These are phyloP conservation scores for Rhyacophila brunnea DNA, from an alignment of 1,140 invertebrate genomes.

Conservation along the genomic window DNA sequence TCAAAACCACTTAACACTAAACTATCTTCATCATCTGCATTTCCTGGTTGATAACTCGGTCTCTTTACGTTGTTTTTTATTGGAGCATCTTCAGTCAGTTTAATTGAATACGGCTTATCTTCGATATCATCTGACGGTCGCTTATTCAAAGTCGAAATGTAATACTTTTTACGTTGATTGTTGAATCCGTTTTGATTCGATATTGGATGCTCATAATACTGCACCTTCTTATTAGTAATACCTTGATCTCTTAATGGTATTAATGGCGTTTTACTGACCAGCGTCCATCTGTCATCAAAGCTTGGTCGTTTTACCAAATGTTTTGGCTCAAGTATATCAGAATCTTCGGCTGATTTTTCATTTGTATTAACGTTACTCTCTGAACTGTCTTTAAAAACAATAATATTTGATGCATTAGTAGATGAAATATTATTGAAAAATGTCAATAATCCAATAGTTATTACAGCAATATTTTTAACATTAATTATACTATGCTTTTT, in stretches of 20 bases:
- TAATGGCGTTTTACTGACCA: constrained; percentile 26
- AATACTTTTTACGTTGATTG: constrained; percentile 25
- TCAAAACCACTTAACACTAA: constrained; percentile 12
- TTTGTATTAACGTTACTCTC: background rate
- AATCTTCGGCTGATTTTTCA: background rate
- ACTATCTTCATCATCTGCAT: background rate
- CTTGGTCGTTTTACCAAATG: constrained; percentile 1
- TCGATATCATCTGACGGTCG: constrained; percentile 5
- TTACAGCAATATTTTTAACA: background rate
- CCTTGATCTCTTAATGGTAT: constrained; percentile 19
- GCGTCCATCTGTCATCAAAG: constrained; percentile 21
- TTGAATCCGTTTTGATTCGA: constrained; percentile 19
- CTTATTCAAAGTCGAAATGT: constrained; percentile 20
- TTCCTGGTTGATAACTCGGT: background rate
- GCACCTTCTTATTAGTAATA: constrained; percentile 12
- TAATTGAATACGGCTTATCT: constrained; percentile 15
- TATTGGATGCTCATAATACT: constrained; percentile 26
- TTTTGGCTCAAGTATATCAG: background rate
- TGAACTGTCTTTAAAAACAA: constrained; percentile 10
- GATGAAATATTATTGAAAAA: background rate
- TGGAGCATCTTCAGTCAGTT: constrained; percentile 4
- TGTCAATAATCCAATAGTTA: background rate
- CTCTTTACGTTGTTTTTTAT: constrained; percentile 3
- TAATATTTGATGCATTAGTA: background rate
- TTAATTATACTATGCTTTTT: no score